Base-by-base conservation (phyloP, 2,888 invertebrate genomes). In the Tineola bisselliella region DNA sequence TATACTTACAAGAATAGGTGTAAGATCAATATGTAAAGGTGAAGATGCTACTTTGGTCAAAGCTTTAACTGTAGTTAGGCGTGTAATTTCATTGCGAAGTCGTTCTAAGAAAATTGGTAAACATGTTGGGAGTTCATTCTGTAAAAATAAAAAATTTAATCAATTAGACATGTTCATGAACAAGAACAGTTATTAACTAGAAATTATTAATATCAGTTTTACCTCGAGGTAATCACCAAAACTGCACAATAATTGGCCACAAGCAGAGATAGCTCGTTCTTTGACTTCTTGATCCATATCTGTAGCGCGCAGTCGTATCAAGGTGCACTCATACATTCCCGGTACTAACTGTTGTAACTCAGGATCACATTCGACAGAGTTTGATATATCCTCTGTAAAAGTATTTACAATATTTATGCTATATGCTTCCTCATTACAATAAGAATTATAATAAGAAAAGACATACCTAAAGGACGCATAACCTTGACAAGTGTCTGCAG, bases 261-360 rank as follows among this genome's bases (percentile, higher is more conserved):
- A 96, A 70, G 98, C 97, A 0, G 97, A 94, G 65, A 99, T 99
- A 10, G 99, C 98, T 19, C 97, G 90, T 75, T 99, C 99, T 79
- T 99, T 99, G 0, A 99, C 99, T 84, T 99, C 99, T 77, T 99
- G 99, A 86, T 99, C 99, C 73, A 99, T 97, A 76, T 99, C 99
- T 0, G 98, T 94, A 33, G 98, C 96, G 70, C 93, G 93, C 44
- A 99, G 88, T 62, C 97, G 91, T 63, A 93, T 90, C 67, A 97
- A 81, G 0, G 97, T 96, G 70, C 95, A 95, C 63, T 90, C 88
- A 79, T 98, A 98, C 74, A 95, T 91, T 62, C 92, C 91, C 12
- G 89, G 89, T 18, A 95, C 92, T 76, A 93, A 94, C n/a, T 92
- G 91, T 2, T 90, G 89, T 66, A 95, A 25, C 54, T 48, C 48